Base-by-base conservation (phyloP, 2,797 vertebrate species). In the Apogon talboti region DNA sequence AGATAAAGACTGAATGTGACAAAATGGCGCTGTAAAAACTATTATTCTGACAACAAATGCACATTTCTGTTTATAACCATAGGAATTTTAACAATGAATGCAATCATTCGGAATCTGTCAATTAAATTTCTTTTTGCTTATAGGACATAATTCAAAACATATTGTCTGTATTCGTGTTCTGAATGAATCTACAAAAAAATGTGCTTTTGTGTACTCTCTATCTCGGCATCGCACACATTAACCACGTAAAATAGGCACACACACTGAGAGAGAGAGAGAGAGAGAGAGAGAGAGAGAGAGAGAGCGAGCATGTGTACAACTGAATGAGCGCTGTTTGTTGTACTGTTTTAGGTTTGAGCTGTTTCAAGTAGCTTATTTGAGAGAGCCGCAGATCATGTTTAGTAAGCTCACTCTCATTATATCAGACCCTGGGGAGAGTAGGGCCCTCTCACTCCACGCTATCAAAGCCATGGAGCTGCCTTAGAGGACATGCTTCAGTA, bases 331-430 rank as follows among this genome's bases (percentile, higher is more conserved):
- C 74, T 84, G 88, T 88, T 90, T 88, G 83, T 90, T 87, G 86
- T 81, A 63, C 67, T 82, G 81, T 89, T 85, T 87, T 80, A 71
- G 74, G 61, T 85, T 79, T 7, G 44, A 66, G 78, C 77, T 47
- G 62, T 87, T 90, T 89, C 82, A 82, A 88, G 91, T 71, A 81
- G 70, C 76, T 75, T 78, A 81, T 90, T 87, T 81, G 79, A 82
- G 82, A 79, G 86, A 79, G 83, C 86, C 11, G 58, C 83, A 83
- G 81, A 90, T 93, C 89, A 85, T 89, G 86, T 92, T 91, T 89
- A 81, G 91, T 90, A 83, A 87, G 84, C 91, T 90, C 65, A 51
- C 80, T 79, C 88, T 93, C 92, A 91, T 93, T 91, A 92, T 92
- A 86, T 87, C 79, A 88, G 89, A 84, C 92, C 90, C 89, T 65